Base-by-base conservation (phyloP, 2,113 vertebrate species). In the Callopanchax toddi region DNA sequence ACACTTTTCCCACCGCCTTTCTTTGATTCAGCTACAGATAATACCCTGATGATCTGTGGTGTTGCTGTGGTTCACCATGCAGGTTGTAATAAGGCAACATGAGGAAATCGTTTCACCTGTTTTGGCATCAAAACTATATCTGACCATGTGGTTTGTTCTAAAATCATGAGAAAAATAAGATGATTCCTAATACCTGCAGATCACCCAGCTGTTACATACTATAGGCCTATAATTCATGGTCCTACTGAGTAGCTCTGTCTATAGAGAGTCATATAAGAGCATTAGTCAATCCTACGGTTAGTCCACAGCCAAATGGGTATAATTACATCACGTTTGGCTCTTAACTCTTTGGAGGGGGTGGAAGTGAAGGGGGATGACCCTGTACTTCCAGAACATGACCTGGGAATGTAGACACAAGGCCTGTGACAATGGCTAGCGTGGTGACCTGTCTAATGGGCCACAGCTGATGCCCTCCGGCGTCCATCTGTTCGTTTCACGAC, bases 281-380 rank as follows among this genome's bases (percentile, higher is more conserved):
- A 80, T 85, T 82, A 82, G 79, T 73, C 78, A 71, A 60, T 76
- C 67, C 66, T 62, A 22, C n/a, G 43, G 64, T 70, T 56, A 57
- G 70, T 78, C 66, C 57, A 50, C 4, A 56, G 69, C 79, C 69
- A 74, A 76, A 86, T 83, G 80, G 78, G 73, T 78, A 78, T 90
- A 91, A 92, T 92, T 90, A 90, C 80, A 86, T 87, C 60, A 63
- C 76, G 84, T 86, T 80, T 68, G 83, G 79, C 74, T 84, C 78
- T 81, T 75, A 65, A 74, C 66, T 86, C 71, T 25, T 18, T 37
- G 67, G 67, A 48, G 46, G 78, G 77, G 65, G 44, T 69, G 71
- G 39, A 71, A 75, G 82, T 78, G 85, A 81, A 84, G 72, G 86
- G 72, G 58, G 70, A 57, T 53, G 89, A 91, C 90, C 89, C 70